Conservation (phyloP, 2,113 vertebrate genomes). For the Brienomyrus brachyistius region DNA sequence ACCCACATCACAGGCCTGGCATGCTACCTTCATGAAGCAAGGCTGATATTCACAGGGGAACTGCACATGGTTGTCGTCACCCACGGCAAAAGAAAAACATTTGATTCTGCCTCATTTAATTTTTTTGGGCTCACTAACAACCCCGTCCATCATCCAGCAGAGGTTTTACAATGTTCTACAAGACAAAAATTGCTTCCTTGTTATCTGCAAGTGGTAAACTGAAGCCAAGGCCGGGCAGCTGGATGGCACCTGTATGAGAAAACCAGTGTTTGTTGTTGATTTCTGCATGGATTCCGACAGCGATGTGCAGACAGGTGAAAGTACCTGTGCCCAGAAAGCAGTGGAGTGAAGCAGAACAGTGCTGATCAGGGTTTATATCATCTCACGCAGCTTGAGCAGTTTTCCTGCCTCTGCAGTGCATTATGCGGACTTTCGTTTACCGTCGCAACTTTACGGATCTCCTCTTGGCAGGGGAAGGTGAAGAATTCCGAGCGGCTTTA, state of each 20-base stretch:
- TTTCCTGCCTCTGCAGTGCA: not conserved
- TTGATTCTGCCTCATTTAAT: not conserved
- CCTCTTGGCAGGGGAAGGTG: not conserved
- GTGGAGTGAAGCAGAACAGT: not conserved
- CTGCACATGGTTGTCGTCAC: not conserved
- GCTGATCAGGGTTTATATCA: not conserved
- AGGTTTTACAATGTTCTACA: not conserved
- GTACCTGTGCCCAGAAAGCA: not conserved
- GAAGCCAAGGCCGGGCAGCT: not conserved
- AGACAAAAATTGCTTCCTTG: not conserved
- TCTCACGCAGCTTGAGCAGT: not conserved
- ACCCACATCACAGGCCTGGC: not conserved
- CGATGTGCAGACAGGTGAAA: slow-evolving; percentile 1
- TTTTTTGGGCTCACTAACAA: not conserved
- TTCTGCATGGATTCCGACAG: not conserved
- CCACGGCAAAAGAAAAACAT: not conserved
- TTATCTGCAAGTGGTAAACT: not conserved
- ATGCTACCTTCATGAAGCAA: not conserved
- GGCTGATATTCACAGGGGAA: not conserved
- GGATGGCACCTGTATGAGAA: not conserved
- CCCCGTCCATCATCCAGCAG: not conserved
- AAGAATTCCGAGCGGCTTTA: not conserved
- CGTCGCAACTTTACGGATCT: not conserved
- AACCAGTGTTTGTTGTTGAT: slow-evolving; percentile 1
- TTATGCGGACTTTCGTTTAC: not conserved